Evolutionary conservation across 2,113 vertebrate genomes (phyloP).

Genomic region (Polypterus bichir): DNA sequence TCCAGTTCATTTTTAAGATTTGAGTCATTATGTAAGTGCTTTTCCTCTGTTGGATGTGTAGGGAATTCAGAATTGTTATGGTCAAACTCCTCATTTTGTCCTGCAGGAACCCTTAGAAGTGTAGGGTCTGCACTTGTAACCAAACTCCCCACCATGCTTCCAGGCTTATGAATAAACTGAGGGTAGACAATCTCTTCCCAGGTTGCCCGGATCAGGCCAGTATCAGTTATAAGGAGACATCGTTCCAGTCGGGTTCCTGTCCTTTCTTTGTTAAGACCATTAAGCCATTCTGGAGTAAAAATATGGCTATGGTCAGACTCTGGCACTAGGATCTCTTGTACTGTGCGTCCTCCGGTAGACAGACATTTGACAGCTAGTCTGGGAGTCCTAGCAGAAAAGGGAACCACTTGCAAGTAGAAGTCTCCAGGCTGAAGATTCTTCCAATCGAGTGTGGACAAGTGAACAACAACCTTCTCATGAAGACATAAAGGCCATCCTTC

Average conservation of each 20-base stretch:
- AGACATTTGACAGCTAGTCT: slow-evolving; percentile 74
- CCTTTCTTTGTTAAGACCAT: slow-evolving; percentile 71
- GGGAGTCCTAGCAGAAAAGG: slow-evolving; percentile 68
- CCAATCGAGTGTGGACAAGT: slow-evolving; percentile 78
- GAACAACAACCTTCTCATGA: slow-evolving; percentile 67
- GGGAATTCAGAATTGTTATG: neutral
- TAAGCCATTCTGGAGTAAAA: slow-evolving; percentile 80
- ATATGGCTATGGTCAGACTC: slow-evolving; percentile 69
- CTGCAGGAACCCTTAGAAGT: neutral
- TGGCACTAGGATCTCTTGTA: slow-evolving; percentile 69
- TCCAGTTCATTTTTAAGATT: slow-evolving; percentile 21
- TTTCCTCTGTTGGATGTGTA: neutral
- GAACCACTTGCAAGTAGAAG: slow-evolving; percentile 85
- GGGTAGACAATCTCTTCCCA: slow-evolving; percentile 48
- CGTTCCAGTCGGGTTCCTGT: neutral
- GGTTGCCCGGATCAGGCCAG: slow-evolving; percentile 37
- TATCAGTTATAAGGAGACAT: slow-evolving; percentile 37
- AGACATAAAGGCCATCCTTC: slow-evolving; percentile 80
- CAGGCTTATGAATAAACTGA: slow-evolving; percentile 40
- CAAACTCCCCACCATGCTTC: slow-evolving; percentile 36
- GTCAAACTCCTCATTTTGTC: neutral
- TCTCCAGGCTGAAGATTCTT: slow-evolving; percentile 69
- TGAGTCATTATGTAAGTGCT: slow-evolving; percentile 23
- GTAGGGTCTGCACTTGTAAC: slow-evolving; percentile 9
- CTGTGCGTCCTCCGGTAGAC: slow-evolving; percentile 63